Base-by-base conservation (phyloP, 2,888 invertebrate genomes). In the Daptonema setosum region DNA sequence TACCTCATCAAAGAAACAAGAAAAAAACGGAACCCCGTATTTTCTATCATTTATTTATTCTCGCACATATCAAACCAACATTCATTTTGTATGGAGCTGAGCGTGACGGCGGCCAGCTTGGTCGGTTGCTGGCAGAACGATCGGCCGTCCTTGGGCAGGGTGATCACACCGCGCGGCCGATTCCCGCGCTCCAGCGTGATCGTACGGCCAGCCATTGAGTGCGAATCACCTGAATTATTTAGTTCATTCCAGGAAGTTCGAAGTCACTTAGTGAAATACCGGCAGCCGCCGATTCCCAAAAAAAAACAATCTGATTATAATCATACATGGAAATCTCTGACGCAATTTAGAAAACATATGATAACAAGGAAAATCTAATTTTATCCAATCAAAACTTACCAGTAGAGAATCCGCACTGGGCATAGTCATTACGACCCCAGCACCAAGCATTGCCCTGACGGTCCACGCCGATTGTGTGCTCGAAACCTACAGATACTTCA, bases 391-490 rank as follows among this genome's bases (percentile, higher is more conserved):
- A n/a, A n/a, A n/a, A n/a, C n/a, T n/a, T n/a, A n/a, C n/a, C n/a
- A 3, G 57, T 47, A 22, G 30, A 54, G 51, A 62, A 56, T 45
- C 60, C 63, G 70, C 79, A 79, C 75, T 81, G 82, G 43, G 79
- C 79, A 69, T 76, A 74, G 55, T 78, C 79, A 61, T 81, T 80
- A 63, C 80, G 82, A 26, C 85, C 86, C 77, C 85, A 83, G 11
- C 81, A 81, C 70, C 80, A 80, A 30, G 85, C 73, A 62, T 78
- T 78, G 28, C 83, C 83, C 55, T 67, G 66, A 2, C 70, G 70
- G 61, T 76, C 75, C 55, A 85, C 75, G 29, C 80, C 82, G 59
- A 85, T 74, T 1, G 83, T 83, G 66, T 80, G 84, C 70, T 85
- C 84, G 22, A 81, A 80, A 0, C 85, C 85, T 66, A 83, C 83